A percentile compares a stretch with the other conserved stretches of the same genome.
These are phyloP conservation scores for Polydrusus cervinus DNA, from an alignment of 2,888 invertebrate genomes.

Conservation along the genomic window DNA sequence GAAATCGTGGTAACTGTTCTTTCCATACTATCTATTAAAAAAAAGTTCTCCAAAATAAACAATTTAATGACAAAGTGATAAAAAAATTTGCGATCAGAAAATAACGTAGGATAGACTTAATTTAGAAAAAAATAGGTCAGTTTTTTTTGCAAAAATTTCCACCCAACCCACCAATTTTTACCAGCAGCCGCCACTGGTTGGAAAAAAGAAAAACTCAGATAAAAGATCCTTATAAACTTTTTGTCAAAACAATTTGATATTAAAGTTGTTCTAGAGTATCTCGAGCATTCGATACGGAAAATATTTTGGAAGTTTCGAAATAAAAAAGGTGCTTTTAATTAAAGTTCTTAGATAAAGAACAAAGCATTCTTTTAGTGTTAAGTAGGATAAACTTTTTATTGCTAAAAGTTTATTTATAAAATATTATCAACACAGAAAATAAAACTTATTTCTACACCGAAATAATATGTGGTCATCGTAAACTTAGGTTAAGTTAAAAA, in stretches of 20 bases:
- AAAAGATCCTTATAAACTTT: slow-evolving; percentile 2
- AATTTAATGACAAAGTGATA: too few relatives aligned
- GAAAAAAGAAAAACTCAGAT: background rate
- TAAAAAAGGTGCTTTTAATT: slow-evolving; percentile 15
- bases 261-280: slow-evolving; percentile 1
- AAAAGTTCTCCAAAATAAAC: too few relatives aligned
- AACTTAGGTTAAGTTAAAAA: too few relatives aligned
- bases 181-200: too few relatives aligned
- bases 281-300: background rate
- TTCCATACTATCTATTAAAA: too few relatives aligned
- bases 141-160: too few relatives aligned
- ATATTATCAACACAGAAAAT: background rate
- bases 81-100: too few relatives aligned
- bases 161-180: too few relatives aligned
- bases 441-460: background rate
- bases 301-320: background rate
- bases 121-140: too few relatives aligned
- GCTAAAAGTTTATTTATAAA: background rate
- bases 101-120: too few relatives aligned
- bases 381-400: slow-evolving; percentile 6
- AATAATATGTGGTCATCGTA: too few relatives aligned
- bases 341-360: slow-evolving; percentile 21
- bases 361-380: slow-evolving; percentile 9
- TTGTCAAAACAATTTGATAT: slow-evolving; percentile 4
- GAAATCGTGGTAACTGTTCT: too few relatives aligned